These are phyloP conservation scores for Drosophila atripex DNA, from an alignment of 2,888 invertebrate genomes.

Conservation along the genomic window DNA sequence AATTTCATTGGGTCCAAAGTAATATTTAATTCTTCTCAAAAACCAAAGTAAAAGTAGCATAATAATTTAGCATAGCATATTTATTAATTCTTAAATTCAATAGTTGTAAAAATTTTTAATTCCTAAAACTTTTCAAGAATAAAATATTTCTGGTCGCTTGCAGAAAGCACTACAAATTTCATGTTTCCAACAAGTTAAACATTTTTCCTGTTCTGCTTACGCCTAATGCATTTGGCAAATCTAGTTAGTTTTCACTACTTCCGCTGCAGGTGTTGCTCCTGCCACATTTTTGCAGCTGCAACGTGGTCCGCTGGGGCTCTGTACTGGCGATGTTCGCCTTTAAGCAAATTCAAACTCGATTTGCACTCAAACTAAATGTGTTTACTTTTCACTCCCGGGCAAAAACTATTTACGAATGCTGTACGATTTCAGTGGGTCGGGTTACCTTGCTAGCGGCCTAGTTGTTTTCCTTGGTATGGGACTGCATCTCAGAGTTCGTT, in stretches of 20 bases:
- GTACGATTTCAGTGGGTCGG: conserved; percentile 27
- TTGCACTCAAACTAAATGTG: conserved; percentile 76
- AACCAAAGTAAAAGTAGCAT: too few species aligned
- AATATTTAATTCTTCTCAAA: too few species aligned
- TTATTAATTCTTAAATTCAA: too few species aligned
- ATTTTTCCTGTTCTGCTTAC: conserved; percentile 9
- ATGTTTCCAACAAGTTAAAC: conserved; percentile 4
- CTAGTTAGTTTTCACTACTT: conserved; percentile 40
- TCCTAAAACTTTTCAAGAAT: too few species aligned
- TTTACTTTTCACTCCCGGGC: conserved; percentile 71
- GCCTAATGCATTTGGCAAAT: conserved; percentile 49
- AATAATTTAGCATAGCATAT: too few species aligned
- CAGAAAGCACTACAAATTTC: neutral
- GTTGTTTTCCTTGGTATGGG: conserved; percentile 58
- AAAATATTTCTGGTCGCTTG: neutral
- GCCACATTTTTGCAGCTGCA: conserved; percentile 10
- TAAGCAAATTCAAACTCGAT: conserved; percentile 72
- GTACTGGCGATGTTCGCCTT: conserved; percentile 45
- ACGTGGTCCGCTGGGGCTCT: neutral
- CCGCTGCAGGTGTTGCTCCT: conserved; percentile 21
- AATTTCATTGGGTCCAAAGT: too few species aligned
- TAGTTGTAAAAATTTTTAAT: too few species aligned
- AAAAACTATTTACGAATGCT: conserved; percentile 66
- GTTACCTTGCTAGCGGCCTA: conserved; percentile 56
- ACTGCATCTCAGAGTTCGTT: conserved; percentile 8